Evolutionary conservation across 2,113 vertebrate species (phyloP), one percentile per base, ranked within the genome.

Genomic region (Neolamprologus falcicula): DNA sequence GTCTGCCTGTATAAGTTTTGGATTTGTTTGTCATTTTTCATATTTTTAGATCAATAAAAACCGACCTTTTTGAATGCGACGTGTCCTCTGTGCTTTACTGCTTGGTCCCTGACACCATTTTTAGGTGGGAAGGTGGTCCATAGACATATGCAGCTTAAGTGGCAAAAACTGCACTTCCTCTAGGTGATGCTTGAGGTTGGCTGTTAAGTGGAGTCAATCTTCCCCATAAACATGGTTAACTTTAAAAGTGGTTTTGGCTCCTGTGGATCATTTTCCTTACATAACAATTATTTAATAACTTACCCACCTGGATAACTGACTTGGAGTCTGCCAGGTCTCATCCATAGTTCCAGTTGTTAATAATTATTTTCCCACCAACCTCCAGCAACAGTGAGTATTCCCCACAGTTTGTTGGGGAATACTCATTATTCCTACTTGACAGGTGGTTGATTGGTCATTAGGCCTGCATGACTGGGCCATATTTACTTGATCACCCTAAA

Each of bases 31-130:
- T 66, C 10, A 66, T 66, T 66, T 61, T 37, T 66, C 61, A 37
- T 37, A 21, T 66, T 37, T 66, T 66, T 0, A 37, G 19, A 66
- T 13, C 19, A 66, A 37, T 66, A 66, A 66, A 66, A 37, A 66
- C 4, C 0, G 1, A 66, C 33, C 11, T 8, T 66, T 4, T 37
- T 66, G 6, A 66, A 37, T 66, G 4, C 0, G 0, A 66, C 2
- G 6, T 66, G 33, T 66, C 33, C 6, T 66, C 19, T 66, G 19
- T 37, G 33, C 33, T 37, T 37, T 66, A 7, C 33, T 66, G 61
- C 19, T n/a, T 66, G 61, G 6, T 37, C 33, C 61, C 33, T 37
- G 61, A 66, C 61, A 66, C 1, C 10, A 26, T 73, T 45, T 73
- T 26, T 73, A 3, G 8, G 9, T 16, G 14, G 40, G 40, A 73